Conservation (phyloP, 2,888 invertebrate species). For the Pachycephus smyrnensis region DNA sequence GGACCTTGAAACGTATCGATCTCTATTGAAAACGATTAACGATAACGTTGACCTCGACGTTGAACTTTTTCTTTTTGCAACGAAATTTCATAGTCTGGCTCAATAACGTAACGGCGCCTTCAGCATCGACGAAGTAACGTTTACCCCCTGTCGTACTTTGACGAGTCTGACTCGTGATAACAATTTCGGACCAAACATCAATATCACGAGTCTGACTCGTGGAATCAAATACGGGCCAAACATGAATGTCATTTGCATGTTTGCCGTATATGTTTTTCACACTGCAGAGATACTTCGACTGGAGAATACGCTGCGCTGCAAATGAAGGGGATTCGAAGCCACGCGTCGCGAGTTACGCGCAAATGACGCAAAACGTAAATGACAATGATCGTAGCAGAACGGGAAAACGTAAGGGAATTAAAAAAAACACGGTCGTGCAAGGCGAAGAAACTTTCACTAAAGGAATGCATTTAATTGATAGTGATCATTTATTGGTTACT, state of each 20-base stretch:
- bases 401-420: not conserved
- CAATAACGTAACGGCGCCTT: not conserved
- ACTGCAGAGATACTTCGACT: not conserved
- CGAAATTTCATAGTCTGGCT: not conserved
- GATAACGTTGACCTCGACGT: not conserved
- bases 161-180: no score
- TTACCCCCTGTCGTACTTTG: no score
- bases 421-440: not conserved
- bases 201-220: no score
- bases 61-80: not conserved
- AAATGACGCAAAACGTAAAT: not conserved
- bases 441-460: not conserved
- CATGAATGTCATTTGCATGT: no score
- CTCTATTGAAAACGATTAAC: not conserved
- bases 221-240: no score
- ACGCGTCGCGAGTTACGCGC: not conserved
- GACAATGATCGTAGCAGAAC: not conserved
- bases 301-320: not conserved
- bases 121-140: not conserved
- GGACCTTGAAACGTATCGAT: not conserved
- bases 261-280: not conserved
- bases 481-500: not conserved
- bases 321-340: not conserved
- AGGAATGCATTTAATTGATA: not conserved
- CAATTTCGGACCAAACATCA: no score